Conservation (phyloP, 2,113 vertebrate genomes). For the Jaculus jaculus region DNA sequence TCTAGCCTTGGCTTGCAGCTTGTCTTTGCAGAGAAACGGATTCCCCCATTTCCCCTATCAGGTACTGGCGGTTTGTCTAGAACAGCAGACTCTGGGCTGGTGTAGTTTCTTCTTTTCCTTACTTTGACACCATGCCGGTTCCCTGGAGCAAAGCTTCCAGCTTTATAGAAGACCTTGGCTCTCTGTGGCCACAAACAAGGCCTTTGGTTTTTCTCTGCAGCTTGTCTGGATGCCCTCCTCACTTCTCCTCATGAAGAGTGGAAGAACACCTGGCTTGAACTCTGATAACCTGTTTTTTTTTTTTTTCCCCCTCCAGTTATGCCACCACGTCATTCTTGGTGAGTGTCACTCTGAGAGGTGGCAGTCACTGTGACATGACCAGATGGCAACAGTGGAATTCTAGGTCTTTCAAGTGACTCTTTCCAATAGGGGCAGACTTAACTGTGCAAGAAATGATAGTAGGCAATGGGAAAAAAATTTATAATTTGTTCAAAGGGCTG, state of each 20-base stretch:
- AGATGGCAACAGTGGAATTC: background rate
- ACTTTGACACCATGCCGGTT: background rate
- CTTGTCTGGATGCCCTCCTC: background rate
- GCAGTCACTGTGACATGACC: background rate
- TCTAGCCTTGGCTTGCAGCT: background rate
- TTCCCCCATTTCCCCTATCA: background rate
- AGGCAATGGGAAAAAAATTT: background rate
- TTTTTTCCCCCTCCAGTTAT: background rate
- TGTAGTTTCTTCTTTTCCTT: background rate
- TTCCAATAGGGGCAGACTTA: background rate
- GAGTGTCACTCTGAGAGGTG: background rate
- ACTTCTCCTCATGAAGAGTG: background rate
- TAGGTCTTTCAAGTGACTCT: background rate
- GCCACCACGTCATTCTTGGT: background rate
- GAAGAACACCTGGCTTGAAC: background rate
- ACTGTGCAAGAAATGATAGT: background rate
- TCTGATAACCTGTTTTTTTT: background rate
- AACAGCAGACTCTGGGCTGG: background rate
- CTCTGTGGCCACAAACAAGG: background rate
- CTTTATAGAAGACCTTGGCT: background rate
- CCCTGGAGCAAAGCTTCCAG: background rate
- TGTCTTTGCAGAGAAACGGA: background rate
- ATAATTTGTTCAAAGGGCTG: background rate
- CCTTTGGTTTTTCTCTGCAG: background rate
- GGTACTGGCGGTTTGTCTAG: background rate